Conservation (phyloP, 1,140 invertebrate genomes). For the Eufriesea mexicana region DNA sequence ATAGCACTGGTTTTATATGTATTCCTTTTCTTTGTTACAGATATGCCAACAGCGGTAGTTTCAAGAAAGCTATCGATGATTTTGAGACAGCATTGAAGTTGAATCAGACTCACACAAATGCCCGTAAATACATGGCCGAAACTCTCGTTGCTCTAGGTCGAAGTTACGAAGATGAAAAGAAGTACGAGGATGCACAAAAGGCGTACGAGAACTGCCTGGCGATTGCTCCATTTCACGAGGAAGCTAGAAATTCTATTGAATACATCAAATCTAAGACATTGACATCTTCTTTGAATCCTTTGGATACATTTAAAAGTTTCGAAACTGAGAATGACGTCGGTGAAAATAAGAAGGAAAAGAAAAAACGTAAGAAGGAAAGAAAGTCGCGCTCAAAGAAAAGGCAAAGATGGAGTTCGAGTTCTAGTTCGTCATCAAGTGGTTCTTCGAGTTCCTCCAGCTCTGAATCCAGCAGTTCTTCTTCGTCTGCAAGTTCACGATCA, state of each 20-base stretch:
- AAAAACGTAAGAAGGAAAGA: conserved; percentile 88
- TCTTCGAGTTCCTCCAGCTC: conserved; percentile 84
- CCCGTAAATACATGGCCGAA: conserved; percentile 96
- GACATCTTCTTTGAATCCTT: conserved; percentile 69
- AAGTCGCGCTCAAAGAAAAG: conserved; percentile 88
- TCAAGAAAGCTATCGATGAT: conserved; percentile 96
- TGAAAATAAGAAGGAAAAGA: conserved; percentile 87
- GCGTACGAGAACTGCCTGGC: conserved; percentile 91
- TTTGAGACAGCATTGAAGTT: conserved; percentile 95
- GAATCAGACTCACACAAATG: conserved; percentile 96
- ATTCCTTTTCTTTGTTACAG: conserved; percentile 74
- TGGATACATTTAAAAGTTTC: conserved; percentile 79
- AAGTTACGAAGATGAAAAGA: conserved; percentile 92
- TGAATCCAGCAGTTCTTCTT: conserved; percentile 83
- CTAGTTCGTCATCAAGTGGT: conserved; percentile 86
- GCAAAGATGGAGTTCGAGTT: conserved; percentile 85
- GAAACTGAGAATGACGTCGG: conserved; percentile 73
- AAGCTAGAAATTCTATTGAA: conserved; percentile 91
- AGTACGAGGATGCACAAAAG: conserved; percentile 92
- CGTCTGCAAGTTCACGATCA: conserved; percentile 86
- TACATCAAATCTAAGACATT: conserved; percentile 87
- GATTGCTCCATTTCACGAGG: conserved; percentile 91
- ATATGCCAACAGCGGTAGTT: conserved; percentile 96
- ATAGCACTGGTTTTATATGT: background rate
- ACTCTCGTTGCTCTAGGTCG: conserved; percentile 93